Evolutionary conservation across 2,113 vertebrate species (phyloP), one percentile per base, ranked within the genome.

Genomic region (Phasianus colchicus): DNA sequence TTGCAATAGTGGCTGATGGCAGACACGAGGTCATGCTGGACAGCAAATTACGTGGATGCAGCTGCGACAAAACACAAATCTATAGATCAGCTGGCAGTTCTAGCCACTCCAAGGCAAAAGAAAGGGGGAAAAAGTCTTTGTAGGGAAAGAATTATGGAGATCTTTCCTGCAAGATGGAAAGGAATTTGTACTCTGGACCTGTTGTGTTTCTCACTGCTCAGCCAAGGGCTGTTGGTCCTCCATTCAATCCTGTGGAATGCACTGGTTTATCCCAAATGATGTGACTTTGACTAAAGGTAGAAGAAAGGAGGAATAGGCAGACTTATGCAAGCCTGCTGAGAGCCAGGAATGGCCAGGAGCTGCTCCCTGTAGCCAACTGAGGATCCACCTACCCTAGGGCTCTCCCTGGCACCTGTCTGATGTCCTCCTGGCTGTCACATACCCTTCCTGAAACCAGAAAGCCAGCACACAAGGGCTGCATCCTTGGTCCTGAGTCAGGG

Each of bases 311-410:
- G 20, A 66, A 61, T 7, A 40, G 20, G 18, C 15, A 38, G 71
- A 30, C 6, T 32, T 42, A 4, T 30, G n/a, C 21, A 70, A 60
- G 78, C 20, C 40, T 77, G 7, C 18, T 27, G 47, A 40, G 63
- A 60, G 22, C 21, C 25, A 43, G 57, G 50, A 85, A 32, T 13
- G 34, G 9, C 14, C 61, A 47, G 18, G 34, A 70, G 54, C 13
- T 48, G 20, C 43, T 55, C 34, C 19, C 32, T 0, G 0, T 1
- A 16, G 48, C 25, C 54, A 63, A 12, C 32, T 38, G 20, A 57
- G 30, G 45, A 60, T 21, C 22, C 52, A 24, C 25, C 18, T 25
- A 0, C 9, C 27, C 22, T 2, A 11, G 1, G 32, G 3, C 5
- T 67, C 32, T 57, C 11, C 40, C 13, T 29, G 8, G 58, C 10